Conservation (phyloP, 2,797 vertebrate genomes). For the Euthynnus affinis region DNA sequence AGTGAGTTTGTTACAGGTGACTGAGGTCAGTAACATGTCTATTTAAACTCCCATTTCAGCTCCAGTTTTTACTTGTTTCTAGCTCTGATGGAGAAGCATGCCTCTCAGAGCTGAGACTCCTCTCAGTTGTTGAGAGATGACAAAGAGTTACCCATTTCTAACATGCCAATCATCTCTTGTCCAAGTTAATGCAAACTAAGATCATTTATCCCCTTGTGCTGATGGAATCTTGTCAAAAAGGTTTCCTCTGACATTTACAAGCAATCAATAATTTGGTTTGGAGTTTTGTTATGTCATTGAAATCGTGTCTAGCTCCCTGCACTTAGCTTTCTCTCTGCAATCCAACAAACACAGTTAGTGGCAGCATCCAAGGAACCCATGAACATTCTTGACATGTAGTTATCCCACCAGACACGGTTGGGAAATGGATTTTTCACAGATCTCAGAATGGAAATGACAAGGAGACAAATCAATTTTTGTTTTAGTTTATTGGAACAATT, state of each 20-base stretch:
- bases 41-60: slow-evolving; percentile 45
- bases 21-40: slow-evolving; percentile 33
- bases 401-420: slow-evolving; percentile 67
- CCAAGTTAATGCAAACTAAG: slow-evolving; percentile 8
- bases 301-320: slow-evolving; percentile 46
- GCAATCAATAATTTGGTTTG: slow-evolving; percentile 39
- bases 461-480: slow-evolving; percentile 66
- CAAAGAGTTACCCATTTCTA: background rate
- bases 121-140: background rate
- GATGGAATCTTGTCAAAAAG: background rate
- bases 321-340: slow-evolving; percentile 43
- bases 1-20: slow-evolving; percentile 7
- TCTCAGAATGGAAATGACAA: slow-evolving; percentile 69
- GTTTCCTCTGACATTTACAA: slow-evolving; percentile 12
- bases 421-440: slow-evolving; percentile 74
- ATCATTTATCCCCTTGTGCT: background rate
- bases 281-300: slow-evolving; percentile 41
- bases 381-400: slow-evolving; percentile 70
- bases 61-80: slow-evolving; percentile 7
- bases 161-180: slow-evolving; percentile 15
- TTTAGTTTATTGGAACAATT: slow-evolving; percentile 69
- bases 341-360: slow-evolving; percentile 32
- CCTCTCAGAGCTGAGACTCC: slow-evolving; percentile 2
- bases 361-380: slow-evolving; percentile 23
- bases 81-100: slow-evolving; percentile 1